Percentiles rank a stretch among this genome's conserved stretches.
Evolutionary conservation across 2,113 vertebrate genomes (phyloP).

Genomic region (Coptodon rendalli): DNA sequence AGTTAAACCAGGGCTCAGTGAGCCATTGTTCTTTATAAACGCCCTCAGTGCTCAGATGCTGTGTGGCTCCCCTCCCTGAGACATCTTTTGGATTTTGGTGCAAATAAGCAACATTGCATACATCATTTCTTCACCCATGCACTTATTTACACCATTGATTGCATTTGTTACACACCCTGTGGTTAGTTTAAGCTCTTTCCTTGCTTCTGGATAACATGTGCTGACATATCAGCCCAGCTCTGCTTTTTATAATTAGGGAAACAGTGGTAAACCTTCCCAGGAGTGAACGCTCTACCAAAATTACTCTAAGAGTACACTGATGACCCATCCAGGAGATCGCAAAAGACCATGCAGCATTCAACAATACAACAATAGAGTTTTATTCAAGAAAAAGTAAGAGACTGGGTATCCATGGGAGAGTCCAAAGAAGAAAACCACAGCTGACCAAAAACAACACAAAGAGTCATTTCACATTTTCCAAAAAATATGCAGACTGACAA

Average conservation of each 20-base stretch:
- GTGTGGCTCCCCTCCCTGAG: accelerated
- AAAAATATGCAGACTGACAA: not conserved
- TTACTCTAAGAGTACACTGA: not conserved
- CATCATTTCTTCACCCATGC: not conserved
- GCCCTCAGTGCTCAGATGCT: not conserved
- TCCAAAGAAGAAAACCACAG: not conserved
- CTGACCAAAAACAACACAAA: not conserved
- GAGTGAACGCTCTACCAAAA: not conserved
- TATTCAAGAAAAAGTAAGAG: not conserved
- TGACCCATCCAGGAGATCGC: not conserved
- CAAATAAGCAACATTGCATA: not conserved
- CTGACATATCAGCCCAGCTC: not conserved
- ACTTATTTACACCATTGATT: not conserved
- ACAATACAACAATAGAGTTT: not conserved
- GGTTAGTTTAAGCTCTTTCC: not conserved
- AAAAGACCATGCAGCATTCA: not conserved
- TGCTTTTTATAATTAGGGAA: not conserved
- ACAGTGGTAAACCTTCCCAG: not conserved
- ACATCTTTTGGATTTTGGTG: not conserved
- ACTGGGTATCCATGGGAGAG: not conserved
- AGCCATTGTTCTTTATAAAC: not conserved
- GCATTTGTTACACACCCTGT: not conserved
- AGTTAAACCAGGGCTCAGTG: not conserved
- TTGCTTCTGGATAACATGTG: not conserved
- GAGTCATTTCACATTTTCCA: not conserved